These are phyloP conservation scores for Neotoma lepida DNA, from an alignment of 2,113 vertebrate genomes.

Conservation along the genomic window DNA sequence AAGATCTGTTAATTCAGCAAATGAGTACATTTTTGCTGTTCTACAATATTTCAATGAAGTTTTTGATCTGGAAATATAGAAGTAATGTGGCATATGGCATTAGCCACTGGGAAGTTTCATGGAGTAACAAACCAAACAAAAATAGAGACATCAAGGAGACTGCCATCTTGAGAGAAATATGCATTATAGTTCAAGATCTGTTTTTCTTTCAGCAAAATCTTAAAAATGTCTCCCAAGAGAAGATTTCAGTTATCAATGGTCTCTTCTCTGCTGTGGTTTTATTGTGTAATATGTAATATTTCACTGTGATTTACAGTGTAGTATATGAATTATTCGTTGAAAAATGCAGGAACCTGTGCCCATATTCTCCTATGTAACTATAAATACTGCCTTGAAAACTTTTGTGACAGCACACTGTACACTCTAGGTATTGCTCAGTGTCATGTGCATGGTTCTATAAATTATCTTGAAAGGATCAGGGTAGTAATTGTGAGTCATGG, in stretches of 20 bases:
- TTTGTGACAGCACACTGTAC: constrained; percentile 67
- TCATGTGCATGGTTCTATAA: constrained; percentile 73
- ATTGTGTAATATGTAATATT: constrained; percentile 61
- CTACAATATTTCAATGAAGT: not conserved
- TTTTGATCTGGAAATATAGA: not conserved
- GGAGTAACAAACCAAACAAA: constrained; percentile 10
- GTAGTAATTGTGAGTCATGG: constrained; percentile 76
- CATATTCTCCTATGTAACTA: constrained; percentile 64
- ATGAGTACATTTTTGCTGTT: not conserved
- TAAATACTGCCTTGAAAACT: constrained; percentile 77
- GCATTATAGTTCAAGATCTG: not conserved
- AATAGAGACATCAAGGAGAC: not conserved
- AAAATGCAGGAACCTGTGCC: constrained; percentile 67
- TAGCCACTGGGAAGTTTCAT: not conserved
- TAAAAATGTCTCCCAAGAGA: constrained; percentile 68
- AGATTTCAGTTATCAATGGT: constrained; percentile 67
- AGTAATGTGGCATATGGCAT: not conserved
- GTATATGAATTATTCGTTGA: constrained; percentile 68
- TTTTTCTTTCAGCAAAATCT: constrained; percentile 60
- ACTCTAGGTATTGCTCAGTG: constrained; percentile 62
- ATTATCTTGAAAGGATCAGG: constrained; percentile 75
- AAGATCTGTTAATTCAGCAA: constrained; percentile 12
- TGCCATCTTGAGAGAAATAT: constrained; percentile 52
- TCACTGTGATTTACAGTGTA: constrained; percentile 70
- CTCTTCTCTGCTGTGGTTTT: constrained; percentile 65